A percentile compares a stretch with the other conserved stretches of the same genome.
Conservation (phyloP, 2,888 invertebrate genomes). For the Lumbricus terrestris region DNA sequence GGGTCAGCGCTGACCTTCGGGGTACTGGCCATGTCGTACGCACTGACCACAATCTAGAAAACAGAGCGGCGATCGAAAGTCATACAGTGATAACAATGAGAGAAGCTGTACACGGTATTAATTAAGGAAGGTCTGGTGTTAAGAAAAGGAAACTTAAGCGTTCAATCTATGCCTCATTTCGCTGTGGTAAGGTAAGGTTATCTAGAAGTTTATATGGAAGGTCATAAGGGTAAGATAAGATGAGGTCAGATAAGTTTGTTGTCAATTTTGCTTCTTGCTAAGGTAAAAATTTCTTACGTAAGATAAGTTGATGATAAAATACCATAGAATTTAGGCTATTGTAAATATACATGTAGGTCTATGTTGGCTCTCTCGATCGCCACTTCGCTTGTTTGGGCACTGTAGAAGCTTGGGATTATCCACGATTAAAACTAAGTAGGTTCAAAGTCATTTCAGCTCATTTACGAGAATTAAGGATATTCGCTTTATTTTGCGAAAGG, state of each 20-base stretch:
- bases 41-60: slow-evolving; percentile 34
- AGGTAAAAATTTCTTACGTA: background rate
- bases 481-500: too few species aligned
- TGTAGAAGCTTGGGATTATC: too few species aligned
- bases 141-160: too few species aligned
- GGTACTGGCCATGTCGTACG: slow-evolving; percentile 44
- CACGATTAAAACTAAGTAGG: too few species aligned
- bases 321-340: too few species aligned
- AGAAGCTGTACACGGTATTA: background rate
- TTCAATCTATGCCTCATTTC: background rate
- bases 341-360: too few species aligned
- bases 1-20: slow-evolving; percentile 37
- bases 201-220: background rate
- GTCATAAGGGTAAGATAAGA: background rate
- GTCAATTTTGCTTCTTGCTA: too few species aligned
- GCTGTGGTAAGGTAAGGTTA: background rate
- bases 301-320: background rate
- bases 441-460: too few species aligned
- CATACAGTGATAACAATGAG: background rate
- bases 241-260: background rate
- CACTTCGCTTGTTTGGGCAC: too few species aligned
- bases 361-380: too few species aligned
- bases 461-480: too few species aligned
- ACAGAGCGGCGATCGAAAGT: background rate
- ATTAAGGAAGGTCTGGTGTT: too few species aligned